These are phyloP conservation scores for Stictonetta naevosa DNA, from an alignment of 2,113 vertebrate genomes.

Conservation along the genomic window DNA sequence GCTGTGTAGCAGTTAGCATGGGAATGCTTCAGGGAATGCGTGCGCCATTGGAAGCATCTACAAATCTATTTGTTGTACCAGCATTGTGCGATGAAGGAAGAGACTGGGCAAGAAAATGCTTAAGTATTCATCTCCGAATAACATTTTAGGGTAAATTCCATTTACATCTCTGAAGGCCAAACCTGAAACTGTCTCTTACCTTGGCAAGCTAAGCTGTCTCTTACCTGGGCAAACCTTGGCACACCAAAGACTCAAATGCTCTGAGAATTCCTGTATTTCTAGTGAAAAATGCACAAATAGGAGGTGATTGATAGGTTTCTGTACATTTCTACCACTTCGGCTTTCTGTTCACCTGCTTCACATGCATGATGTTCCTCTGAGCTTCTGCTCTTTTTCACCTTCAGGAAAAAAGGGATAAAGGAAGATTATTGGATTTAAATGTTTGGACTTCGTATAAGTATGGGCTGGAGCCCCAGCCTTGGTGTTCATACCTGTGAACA, in stretches of 20 bases:
- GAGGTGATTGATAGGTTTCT: neutral
- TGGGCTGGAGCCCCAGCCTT: neutral
- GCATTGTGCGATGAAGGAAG: neutral
- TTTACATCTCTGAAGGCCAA: neutral
- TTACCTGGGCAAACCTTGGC: neutral
- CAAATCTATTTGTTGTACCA: neutral
- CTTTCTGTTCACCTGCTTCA: neutral
- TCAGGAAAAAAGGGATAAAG: rapidly evolving
- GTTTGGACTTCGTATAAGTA: neutral
- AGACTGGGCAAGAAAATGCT: neutral
- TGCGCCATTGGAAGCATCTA: neutral
- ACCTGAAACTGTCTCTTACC: neutral
- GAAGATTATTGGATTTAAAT: neutral
- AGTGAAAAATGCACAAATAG: neutral
- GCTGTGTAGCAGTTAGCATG: conserved; percentile 30
- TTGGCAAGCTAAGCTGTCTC: neutral
- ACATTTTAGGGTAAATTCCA: neutral
- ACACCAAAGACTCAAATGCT: rapidly evolving
- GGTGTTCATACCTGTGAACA: rapidly evolving
- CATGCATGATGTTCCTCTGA: rapidly evolving
- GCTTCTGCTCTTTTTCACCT: neutral
- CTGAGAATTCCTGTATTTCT: neutral
- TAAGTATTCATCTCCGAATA: neutral
- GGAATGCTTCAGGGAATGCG: conserved; percentile 62
- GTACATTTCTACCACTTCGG: neutral